Percentiles rank a stretch among this genome's conserved stretches.
Conservation (phyloP, 2,797 vertebrate genomes). For the Champsocephalus esox region DNA sequence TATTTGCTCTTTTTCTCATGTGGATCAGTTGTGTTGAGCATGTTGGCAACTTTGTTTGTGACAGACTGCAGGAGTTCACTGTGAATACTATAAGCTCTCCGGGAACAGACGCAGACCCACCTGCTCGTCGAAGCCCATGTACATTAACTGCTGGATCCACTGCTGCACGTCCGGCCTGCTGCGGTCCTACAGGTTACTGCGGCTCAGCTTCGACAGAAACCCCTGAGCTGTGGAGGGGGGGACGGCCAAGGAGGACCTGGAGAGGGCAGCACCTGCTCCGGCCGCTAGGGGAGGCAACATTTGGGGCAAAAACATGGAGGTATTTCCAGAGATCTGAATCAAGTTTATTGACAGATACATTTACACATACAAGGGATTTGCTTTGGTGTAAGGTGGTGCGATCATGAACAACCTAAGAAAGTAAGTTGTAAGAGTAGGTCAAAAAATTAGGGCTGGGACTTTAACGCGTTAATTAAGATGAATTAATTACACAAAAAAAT, state of each 20-base stretch:
- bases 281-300: conserved; percentile 56
- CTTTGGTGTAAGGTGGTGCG: too few species aligned
- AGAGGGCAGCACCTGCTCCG: conserved; percentile 49
- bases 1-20: neutral
- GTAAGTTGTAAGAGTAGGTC: too few species aligned
- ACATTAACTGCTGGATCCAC: conserved; percentile 95
- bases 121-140: conserved; percentile 92
- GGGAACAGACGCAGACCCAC: conserved; percentile 72
- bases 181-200: conserved; percentile 91
- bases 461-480: too few species aligned
- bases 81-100: neutral
- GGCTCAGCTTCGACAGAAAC: conserved; percentile 87
- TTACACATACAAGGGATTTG: too few species aligned
- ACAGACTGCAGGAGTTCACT: neutral
- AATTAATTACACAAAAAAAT: too few species aligned
- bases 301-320: neutral
- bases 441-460: too few species aligned
- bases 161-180: conserved; percentile 91
- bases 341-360: too few species aligned
- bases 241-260: conserved; percentile 79
- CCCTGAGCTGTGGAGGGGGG: conserved; percentile 87
- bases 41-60: neutral
- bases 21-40: neutral
- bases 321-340: too few species aligned
- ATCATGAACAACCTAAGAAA: too few species aligned